Base-by-base conservation (phyloP, 2,797 vertebrate genomes). In the Cercopithecus hamlyni region DNA sequence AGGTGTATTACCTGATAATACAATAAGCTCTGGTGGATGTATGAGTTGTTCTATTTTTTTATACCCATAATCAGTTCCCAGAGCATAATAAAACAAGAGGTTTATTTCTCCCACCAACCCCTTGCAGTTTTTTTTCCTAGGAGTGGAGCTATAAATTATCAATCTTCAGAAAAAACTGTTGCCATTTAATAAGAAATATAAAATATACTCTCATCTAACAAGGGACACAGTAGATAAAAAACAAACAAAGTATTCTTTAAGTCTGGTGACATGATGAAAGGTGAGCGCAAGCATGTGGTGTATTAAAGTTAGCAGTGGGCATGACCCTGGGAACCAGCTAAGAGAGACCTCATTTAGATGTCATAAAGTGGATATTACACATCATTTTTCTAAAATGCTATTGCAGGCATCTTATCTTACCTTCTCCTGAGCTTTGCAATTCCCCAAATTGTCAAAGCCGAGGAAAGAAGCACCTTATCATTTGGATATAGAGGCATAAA, bases 1-100 rank as follows among this genome's bases (percentile, higher is more conserved):
- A 98, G 98, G 98, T 98, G 98, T 98, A 99, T 98, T 98, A 98
- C 98, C 97, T 98, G 98, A 98, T 99, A 99, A 99, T 98, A 97
- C 97, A 98, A 98, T 98, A 98, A 98, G 98, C 97, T 98, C 96
- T 97, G 88, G 97, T 98, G 95, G 95, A 98, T 98, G 96, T 98
- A 98, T 97, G 98, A 98, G 97, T 98, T 99, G 98, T 98, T 99
- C 98, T 98, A 98, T 98, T 98, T 98, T 98, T 98, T 98, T 98
- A 99, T 98, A 97, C 97, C 96, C 96, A 97, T 97, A 98, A 98
- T 98, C 98, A 98, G 96, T 98, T 98, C 95, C 98, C 89, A 98
- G 92, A 99, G 95, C 76, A 45, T 97, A 98, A 98, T 98, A 98
- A 99, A 99, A 99, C 98, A 98, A 98, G 98, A 97, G 97, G 93